Evolutionary conservation across 2,797 vertebrate species (phyloP), one percentile per base, ranked within the genome.

Genomic region (Cossypha dichroa): DNA sequence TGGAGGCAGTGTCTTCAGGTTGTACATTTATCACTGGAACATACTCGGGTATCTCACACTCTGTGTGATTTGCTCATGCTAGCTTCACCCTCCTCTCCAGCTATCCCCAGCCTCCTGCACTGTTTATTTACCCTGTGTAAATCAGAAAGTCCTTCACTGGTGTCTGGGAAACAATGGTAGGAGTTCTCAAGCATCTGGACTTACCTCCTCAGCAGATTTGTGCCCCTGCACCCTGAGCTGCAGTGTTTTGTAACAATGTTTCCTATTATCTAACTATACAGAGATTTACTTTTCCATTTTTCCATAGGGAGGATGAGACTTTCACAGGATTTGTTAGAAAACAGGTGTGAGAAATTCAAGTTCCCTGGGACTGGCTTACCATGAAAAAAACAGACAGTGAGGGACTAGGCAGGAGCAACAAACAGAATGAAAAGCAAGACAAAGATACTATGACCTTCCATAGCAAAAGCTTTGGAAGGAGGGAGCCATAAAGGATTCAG

Each of bases 281-380:
- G 3, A 80, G 31, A 85, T 72, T 77, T 76, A 70, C 80, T 82
- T 85, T 64, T 72, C 41, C 25, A 85, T 84, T 48, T 77, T 88
- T 88, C 64, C 67, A 48, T 36, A 54, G 14, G 85, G 58, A 92
- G 31, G 26, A 73, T 82, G 48, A 90, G 48, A 79, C 29, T 48
- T 96, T 91, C 85, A 94, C 54, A 88, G 75, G 91, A 80, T 78
- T 95, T 90, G 55, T 89, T 92, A 96, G 84, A 91, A 90, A 94
- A 54, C 29, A 69, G 46, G 22, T 90, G 80, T 48, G 78, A 96
- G 92, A 84, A 95, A 93, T 41, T 9, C 46, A 77, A 79, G 43
- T 70, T 90, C 66, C 56, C 66, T 80, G 38, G 70, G 56, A 88
- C 67, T 43, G 41, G 38, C 21, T 94, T 90, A 72, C 23, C 40